Evolutionary conservation across 2,797 vertebrate genomes (phyloP).

Genomic region (Schizothorax lantsangensis): DNA sequence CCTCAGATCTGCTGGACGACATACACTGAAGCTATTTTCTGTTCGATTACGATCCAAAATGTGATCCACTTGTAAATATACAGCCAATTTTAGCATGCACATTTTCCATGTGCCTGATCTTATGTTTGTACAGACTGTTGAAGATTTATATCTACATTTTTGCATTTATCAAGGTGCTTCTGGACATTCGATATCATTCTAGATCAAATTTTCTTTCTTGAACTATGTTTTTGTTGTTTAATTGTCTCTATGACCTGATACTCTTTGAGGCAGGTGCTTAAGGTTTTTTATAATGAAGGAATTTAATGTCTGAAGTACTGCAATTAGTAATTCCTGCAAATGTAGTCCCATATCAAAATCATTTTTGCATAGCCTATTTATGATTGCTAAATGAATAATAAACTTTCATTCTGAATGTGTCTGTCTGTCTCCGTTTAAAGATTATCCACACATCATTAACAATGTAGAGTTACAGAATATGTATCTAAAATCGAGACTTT

Average conservation of each 20-base stretch:
- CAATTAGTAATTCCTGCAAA: constrained; percentile 9
- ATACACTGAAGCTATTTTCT: constrained; percentile 73
- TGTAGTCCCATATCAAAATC: neutral
- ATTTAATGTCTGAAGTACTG: constrained; percentile 36
- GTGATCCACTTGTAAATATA: constrained; percentile 72
- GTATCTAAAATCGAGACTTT: neutral
- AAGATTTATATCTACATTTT: constrained; percentile 24
- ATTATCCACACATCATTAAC: neutral
- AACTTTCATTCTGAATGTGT: neutral
- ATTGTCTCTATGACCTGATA: constrained; percentile 35
- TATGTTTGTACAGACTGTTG: constrained; percentile 35
- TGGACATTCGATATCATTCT: neutral
- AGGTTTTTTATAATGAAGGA: constrained; percentile 61
- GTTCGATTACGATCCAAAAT: constrained; percentile 75
- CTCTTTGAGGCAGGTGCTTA: constrained; percentile 60
- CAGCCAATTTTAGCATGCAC: constrained; percentile 34
- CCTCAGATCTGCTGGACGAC: constrained; percentile 54
- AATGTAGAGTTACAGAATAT: neutral
- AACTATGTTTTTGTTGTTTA: neutral
- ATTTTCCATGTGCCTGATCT: constrained; percentile 36
- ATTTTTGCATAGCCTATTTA: constrained; percentile 31
- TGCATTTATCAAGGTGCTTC: constrained; percentile 27
- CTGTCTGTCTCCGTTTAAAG: neutral
- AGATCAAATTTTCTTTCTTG: neutral
- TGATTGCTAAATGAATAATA: constrained; percentile 29